Percentiles rank a stretch among this genome's conserved stretches.
Conservation (phyloP, 2,888 invertebrate genomes). For the Drosophila suboccidentalis region DNA sequence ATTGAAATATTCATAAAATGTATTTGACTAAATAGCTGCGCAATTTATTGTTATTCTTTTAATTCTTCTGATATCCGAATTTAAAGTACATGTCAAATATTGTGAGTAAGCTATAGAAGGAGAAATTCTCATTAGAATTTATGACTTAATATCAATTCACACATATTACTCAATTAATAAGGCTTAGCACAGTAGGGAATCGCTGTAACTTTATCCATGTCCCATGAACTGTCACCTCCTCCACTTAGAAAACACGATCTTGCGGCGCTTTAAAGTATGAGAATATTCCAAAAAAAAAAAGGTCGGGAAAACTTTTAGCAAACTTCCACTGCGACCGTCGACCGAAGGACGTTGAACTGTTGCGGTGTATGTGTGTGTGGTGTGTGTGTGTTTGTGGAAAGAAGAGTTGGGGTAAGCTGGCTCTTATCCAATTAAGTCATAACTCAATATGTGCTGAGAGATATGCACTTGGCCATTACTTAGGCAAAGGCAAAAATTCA, state of each 20-base stretch:
- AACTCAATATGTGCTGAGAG: conserved; percentile 83
- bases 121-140: not conserved
- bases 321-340: conserved; percentile 33
- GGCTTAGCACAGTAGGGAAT: not conserved
- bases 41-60: not conserved
- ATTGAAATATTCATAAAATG: not conserved
- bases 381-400: not conserved
- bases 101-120: not conserved
- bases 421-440: conserved; percentile 85
- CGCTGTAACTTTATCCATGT: not conserved
- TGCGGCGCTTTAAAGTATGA: conserved; percentile 28
- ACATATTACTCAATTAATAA: conserved; percentile 18
- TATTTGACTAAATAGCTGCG: not conserved
- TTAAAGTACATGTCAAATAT: not conserved
- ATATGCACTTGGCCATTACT: conserved; percentile 79
- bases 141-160: not conserved
- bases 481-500: conserved; percentile 76
- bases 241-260: conserved; percentile 40
- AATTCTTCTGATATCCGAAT: not conserved
- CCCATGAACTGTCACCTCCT: conserved; percentile 11
- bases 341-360: conserved; percentile 18
- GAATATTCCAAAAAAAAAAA: conserved; percentile 21
- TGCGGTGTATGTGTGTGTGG: not conserved
- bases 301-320: conserved; percentile 44
- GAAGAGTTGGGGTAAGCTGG: conserved; percentile 58